Conservation (phyloP, 1,140 invertebrate species). For the Trigoniulus corallinus region DNA sequence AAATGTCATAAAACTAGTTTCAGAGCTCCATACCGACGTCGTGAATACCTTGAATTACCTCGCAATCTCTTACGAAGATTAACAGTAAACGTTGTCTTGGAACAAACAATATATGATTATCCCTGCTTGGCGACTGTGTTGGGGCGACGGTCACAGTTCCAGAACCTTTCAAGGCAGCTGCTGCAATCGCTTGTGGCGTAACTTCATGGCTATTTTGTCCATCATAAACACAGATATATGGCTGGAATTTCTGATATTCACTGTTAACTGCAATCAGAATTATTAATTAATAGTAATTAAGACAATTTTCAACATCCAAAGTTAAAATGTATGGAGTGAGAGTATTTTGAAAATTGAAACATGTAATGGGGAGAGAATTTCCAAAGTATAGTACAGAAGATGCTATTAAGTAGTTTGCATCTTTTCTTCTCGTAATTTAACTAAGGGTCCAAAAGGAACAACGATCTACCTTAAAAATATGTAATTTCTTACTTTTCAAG, state of each 20-base stretch:
- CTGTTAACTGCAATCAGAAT: slow-evolving; percentile 32
- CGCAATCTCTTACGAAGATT: slow-evolving; percentile 36
- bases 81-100: slow-evolving; percentile 49
- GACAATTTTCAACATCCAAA: background rate
- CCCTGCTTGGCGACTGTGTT: too few species aligned
- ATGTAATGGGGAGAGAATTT: too few species aligned
- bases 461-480: background rate
- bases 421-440: too few species aligned
- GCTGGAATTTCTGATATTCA: slow-evolving; percentile 40
- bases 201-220: background rate
- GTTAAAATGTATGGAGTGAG: background rate
- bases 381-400: too few species aligned
- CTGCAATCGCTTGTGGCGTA: too few species aligned
- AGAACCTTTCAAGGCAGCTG: too few species aligned
- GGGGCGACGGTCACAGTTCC: too few species aligned
- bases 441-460: too few species aligned
- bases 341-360: background rate
- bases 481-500: background rate
- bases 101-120: slow-evolving; percentile 29
- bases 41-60: slow-evolving; percentile 32
- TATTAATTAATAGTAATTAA: slow-evolving; percentile 6
- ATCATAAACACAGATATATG: slow-evolving; percentile 14
- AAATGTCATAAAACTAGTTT: slow-evolving; percentile 3
- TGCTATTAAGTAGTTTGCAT: too few species aligned
- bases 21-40: background rate